These are phyloP conservation scores for Puffinus mauretanicus DNA, from an alignment of 2,113 vertebrate species.

Conservation along the genomic window DNA sequence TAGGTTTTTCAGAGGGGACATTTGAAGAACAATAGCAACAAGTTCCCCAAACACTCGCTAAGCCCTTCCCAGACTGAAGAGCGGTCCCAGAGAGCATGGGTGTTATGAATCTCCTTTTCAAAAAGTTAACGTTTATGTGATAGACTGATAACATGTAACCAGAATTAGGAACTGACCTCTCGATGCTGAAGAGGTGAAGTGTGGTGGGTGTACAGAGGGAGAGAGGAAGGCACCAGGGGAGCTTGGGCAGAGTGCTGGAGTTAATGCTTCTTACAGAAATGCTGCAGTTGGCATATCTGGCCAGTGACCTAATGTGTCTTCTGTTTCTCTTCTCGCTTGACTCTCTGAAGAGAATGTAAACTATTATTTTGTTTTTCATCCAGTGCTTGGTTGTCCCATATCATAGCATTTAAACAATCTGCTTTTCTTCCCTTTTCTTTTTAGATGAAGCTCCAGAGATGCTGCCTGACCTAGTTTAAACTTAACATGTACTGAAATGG, in stretches of 20 bases:
- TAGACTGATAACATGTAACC: neutral
- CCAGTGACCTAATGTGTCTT: neutral
- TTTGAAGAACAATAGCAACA: neutral
- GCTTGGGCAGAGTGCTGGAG: neutral
- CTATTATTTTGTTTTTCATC: neutral
- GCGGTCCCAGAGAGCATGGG: neutral
- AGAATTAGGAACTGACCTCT: neutral
- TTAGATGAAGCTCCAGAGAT: conserved; percentile 4
- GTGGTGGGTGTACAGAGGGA: neutral
- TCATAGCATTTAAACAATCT: neutral
- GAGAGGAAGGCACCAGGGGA: neutral
- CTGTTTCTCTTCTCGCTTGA: neutral
- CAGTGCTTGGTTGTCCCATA: neutral
- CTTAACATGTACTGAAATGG: neutral
- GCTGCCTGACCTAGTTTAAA: conserved; percentile 34
- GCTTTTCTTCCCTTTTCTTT: neutral
- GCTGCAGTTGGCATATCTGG: neutral
- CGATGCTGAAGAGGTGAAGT: neutral
- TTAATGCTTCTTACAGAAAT: neutral
- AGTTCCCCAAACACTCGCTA: neutral
- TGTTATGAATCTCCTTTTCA: neutral
- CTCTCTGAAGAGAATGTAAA: neutral
- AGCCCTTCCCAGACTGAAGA: neutral
- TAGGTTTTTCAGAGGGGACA: neutral
- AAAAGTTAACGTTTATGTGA: neutral